phyloP scores from a whole-genome alignment of 2,888 invertebrate genomes.

The Thelaira solivaga region DNA sequence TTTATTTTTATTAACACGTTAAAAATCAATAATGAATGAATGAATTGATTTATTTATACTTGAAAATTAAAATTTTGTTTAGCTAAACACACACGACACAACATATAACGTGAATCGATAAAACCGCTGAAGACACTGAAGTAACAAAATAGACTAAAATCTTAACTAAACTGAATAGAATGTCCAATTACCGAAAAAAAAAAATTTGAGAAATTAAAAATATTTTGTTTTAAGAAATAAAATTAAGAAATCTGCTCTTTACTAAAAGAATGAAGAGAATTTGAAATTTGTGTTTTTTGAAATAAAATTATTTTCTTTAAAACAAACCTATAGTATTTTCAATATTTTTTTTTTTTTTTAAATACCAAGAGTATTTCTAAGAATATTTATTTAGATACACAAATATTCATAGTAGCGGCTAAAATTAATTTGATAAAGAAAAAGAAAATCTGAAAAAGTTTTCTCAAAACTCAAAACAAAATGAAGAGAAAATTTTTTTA shows the following conservation, averaged over 20 bases:
- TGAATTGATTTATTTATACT: slow-evolving; percentile 16
- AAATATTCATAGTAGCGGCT: neutral
- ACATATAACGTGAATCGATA: too few species aligned
- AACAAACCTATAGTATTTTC: neutral
- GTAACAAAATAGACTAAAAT: slow-evolving; percentile 46
- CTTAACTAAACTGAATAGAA: neutral
- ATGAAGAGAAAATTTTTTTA: slow-evolving; percentile 26
- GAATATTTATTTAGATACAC: neutral
- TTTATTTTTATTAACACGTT: slow-evolving; percentile 18
- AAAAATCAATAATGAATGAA: neutral
- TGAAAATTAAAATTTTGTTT: neutral
- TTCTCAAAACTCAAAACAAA: slow-evolving; percentile 10
- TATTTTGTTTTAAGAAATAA: too few species aligned
- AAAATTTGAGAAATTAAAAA: neutral
- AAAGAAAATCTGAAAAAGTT: neutral
- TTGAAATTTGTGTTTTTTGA: slow-evolving; percentile 8
- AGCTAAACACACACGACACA: neutral
- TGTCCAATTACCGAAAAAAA: too few species aligned
- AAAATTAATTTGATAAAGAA: neutral
- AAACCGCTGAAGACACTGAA: slow-evolving; percentile 47
- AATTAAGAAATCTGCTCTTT: too few species aligned
- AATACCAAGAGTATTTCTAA: slow-evolving; percentile 9
- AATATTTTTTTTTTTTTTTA: neutral
- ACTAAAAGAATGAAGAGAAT: slow-evolving; percentile 1
- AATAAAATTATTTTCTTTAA: slow-evolving; percentile 18